Evolutionary conservation across 2,888 invertebrate species (phyloP).

Genomic region (Tyria jacobaeae): DNA sequence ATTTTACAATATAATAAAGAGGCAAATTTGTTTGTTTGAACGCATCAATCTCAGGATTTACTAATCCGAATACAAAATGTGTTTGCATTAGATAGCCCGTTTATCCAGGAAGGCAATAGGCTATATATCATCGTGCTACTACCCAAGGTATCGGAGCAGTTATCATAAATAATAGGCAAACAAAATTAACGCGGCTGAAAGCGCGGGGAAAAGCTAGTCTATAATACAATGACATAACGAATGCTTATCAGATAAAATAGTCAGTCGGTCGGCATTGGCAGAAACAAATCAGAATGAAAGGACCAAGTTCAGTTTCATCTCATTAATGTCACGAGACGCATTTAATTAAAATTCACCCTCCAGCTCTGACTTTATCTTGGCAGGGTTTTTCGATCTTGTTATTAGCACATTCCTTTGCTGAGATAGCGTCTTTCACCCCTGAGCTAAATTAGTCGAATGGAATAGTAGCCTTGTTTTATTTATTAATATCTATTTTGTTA

Average conservation of each 20-base stretch:
- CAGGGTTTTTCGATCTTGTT: conserved; percentile 77
- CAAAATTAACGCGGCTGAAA: no score
- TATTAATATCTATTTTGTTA: conserved; percentile 49
- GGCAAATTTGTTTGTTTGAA: no score
- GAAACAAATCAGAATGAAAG: conserved; percentile 84
- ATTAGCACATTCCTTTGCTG: conserved; percentile 75
- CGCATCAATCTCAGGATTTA: no score
- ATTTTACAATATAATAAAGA: no score
- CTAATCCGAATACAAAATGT: no score
- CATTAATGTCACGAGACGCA: conserved; percentile 80
- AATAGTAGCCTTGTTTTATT: conserved; percentile 52
- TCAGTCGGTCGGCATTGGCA: conserved; percentile 63
- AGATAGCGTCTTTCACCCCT: conserved; percentile 52
- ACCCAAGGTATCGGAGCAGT: no score
- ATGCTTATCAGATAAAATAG: conserved; percentile 57
- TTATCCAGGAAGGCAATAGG: no score
- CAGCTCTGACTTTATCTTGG: conserved; percentile 69
- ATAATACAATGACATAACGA: conserved; percentile 43
- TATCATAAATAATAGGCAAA: no score
- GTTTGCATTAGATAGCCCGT: no score
- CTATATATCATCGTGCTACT: no score
- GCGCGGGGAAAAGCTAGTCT: no score
- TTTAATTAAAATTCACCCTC: conserved; percentile 86
- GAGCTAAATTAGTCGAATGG: conserved; percentile 48
- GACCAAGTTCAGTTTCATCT: conserved; percentile 80